A percentile compares a stretch with the other conserved stretches of the same genome.
These are phyloP conservation scores for Selene dorsalis DNA, from an alignment of 2,797 vertebrate species.

Conservation along the genomic window DNA sequence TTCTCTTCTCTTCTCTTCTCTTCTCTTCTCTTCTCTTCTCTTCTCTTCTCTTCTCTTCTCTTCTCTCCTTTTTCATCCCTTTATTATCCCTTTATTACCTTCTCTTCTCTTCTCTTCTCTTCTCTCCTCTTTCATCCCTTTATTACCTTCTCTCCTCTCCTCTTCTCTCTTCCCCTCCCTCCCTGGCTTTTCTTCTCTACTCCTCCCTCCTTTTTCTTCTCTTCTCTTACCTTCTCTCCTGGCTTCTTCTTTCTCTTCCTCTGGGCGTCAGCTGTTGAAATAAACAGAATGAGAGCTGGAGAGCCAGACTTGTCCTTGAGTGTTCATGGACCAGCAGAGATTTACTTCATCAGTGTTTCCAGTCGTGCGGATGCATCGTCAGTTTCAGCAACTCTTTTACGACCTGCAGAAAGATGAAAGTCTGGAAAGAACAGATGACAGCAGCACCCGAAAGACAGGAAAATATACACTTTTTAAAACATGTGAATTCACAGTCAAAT, in stretches of 20 bases:
- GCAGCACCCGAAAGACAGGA: slow-evolving; percentile 5
- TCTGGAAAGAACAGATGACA: neutral
- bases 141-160: neutral
- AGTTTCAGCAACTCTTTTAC: slow-evolving; percentile 3
- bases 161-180: too few species aligned
- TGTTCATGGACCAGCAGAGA: neutral
- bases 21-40: too few species aligned
- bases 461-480: slow-evolving; percentile 17
- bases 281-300: neutral
- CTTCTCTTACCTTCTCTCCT: too few species aligned
- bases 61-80: neutral
- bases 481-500: slow-evolving; percentile 12
- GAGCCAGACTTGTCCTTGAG: slow-evolving; percentile 10
- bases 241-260: neutral
- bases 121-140: too few species aligned
- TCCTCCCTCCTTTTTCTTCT: too few species aligned
- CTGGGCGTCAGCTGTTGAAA: slow-evolving; percentile 7
- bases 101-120: too few species aligned
- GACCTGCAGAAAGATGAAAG: neutral
- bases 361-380: neutral
- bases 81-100: too few species aligned
- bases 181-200: too few species aligned
- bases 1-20: too few species aligned
- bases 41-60: neutral
- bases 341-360: slow-evolving; percentile 3